Conservation (phyloP, 2,888 invertebrate species). For the Cistogaster globosa region DNA sequence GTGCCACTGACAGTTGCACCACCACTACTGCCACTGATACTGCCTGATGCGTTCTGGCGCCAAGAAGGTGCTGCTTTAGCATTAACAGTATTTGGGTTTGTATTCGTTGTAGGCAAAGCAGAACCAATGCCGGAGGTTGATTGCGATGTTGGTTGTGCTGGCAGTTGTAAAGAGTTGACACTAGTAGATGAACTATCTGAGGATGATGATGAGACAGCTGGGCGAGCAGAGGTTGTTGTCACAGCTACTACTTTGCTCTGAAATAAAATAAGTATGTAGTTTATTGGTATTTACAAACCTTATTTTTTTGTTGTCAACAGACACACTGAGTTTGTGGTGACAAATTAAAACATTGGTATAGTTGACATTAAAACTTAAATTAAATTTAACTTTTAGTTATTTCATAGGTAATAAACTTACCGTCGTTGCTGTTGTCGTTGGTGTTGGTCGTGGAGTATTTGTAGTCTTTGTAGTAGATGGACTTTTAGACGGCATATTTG, state of each 20-base stretch:
- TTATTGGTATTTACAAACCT: background rate
- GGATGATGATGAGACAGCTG: slow-evolving; percentile 60
- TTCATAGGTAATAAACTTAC: slow-evolving; percentile 57
- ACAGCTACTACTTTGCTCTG: slow-evolving; percentile 52
- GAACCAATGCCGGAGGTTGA: slow-evolving; percentile 71
- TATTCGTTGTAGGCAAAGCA: slow-evolving; percentile 65
- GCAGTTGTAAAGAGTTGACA: slow-evolving; percentile 60
- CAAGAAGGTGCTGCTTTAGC: slow-evolving; percentile 79
- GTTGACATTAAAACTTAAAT: slow-evolving; percentile 24
- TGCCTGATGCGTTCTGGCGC: slow-evolving; percentile 77
- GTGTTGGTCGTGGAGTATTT: slow-evolving; percentile 34
- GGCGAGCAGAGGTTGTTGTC: slow-evolving; percentile 70
- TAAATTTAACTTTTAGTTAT: slow-evolving; percentile 15
- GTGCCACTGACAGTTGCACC: slow-evolving; percentile 78
- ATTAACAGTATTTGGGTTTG: slow-evolving; percentile 77
- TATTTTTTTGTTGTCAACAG: background rate
- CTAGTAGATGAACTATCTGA: slow-evolving; percentile 46
- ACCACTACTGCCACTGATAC: slow-evolving; percentile 50
- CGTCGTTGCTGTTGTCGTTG: slow-evolving; percentile 56
- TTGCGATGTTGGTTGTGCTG: slow-evolving; percentile 70
- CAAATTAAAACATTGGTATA: slow-evolving; percentile 41
- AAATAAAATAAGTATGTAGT: slow-evolving; percentile 42
- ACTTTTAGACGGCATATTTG: slow-evolving; percentile 60
- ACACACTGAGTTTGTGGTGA: slow-evolving; percentile 15
- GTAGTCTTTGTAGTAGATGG: slow-evolving; percentile 39